Conservation (phyloP, 1,140 invertebrate species). For the Camponotus pennsylvanicus region DNA sequence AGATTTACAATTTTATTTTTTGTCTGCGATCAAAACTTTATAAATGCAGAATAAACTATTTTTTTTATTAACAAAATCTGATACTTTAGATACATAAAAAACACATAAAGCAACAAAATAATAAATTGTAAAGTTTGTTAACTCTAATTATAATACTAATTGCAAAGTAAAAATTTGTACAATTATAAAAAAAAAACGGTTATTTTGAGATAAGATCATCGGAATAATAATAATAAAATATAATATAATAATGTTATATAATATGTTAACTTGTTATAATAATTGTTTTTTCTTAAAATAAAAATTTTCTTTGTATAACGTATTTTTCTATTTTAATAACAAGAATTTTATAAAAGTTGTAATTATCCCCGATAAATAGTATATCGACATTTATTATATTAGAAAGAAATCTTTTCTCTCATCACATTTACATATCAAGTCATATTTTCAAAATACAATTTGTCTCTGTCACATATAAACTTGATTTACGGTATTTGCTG, state of each 20-base stretch:
- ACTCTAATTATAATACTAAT: no score
- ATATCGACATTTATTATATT: not conserved
- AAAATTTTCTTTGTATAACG: not conserved
- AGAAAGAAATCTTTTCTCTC: not conserved
- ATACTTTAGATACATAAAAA: no score
- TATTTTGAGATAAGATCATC: not conserved
- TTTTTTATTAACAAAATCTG: no score
- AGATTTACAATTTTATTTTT: not conserved
- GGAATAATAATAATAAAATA: not conserved
- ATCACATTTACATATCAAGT: slow-evolving; percentile 12
- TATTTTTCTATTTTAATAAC: not conserved
- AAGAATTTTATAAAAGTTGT: not conserved
- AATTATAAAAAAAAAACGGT: not conserved
- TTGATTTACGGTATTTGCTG: slow-evolving; percentile 6
- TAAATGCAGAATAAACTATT: no score
- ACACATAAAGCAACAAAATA: no score
- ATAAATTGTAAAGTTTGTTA: no score
- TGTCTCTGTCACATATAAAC: not conserved
- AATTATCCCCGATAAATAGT: not conserved
- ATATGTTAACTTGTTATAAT: not conserved
- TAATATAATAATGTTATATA: not conserved
- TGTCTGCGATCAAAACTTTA: no score
- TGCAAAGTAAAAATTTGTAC: not conserved
- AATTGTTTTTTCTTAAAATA: not conserved
- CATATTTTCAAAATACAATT: slow-evolving; percentile 26